Base-by-base conservation (phyloP, 2,888 invertebrate species). In the Actias luna region DNA sequence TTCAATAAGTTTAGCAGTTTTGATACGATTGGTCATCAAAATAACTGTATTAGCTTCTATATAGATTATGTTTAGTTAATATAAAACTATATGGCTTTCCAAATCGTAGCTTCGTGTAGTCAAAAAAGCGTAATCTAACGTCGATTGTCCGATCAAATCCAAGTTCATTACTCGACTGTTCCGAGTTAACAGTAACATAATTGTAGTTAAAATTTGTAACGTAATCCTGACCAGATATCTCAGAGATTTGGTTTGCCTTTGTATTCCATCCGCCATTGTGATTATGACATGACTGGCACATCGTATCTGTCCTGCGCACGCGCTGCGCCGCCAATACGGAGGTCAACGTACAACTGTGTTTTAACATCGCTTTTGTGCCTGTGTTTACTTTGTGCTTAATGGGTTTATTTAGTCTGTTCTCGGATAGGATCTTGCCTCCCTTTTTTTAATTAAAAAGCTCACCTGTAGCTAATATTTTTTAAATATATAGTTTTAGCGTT, bases 221-320 rank as follows among this genome's bases (percentile, higher is more conserved):
- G 85, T 89, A 90, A 90, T 91, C 89, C 89, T 75, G 69, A 65
- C 72, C 77, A 91, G 86, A 89, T 90, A 90, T 90, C 89, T 89
- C 71, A 39, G 70, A 84, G 88, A 89, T 90, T 88, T 80, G 83
- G 80, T 83, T 84, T 82, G 74, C 80, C 86, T 88, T 89, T 89
- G 88, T 88, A 80, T 82, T 80, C 77, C 76, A 80, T 84, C 85
- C 83, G 88, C 87, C 87, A 84, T 87, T 85, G 82, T 87, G 85
- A 82, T 83, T 85, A 78, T 87, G 86, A 88, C 82, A 79, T 89
- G 89, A 89, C 89, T 84, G 78, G 89, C 89, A 88, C 73, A 76
- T 77, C 80, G n/a, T 55, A 16, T 27, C 55, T 16, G 29, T 88
- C 89, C 85, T 89, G 89, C 89, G 89, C 89, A 72, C 65, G 62